Evolutionary conservation across 2,888 invertebrate species (phyloP).

Genomic region (Dioctria linearis): DNA sequence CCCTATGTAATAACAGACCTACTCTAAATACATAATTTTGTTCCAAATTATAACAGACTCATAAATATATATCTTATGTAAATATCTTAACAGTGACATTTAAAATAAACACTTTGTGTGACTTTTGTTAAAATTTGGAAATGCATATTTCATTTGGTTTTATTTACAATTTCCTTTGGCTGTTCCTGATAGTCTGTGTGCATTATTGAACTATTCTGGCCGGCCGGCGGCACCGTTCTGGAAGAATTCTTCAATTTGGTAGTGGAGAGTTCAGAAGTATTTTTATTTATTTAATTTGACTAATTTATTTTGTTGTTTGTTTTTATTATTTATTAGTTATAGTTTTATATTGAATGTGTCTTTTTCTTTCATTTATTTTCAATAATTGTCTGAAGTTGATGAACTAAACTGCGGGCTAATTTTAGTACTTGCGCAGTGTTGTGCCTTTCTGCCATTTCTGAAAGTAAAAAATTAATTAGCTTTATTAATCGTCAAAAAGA

Average conservation of each 20-base stretch:
- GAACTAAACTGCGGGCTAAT: slow-evolving; percentile 88
- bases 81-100: slow-evolving; percentile 39
- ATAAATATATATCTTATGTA: slow-evolving; percentile 32
- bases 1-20: neutral
- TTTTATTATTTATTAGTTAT: slow-evolving; percentile 12
- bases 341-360: neutral
- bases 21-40: neutral
- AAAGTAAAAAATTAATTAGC: slow-evolving; percentile 63
- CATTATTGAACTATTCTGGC: neutral
- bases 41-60: slow-evolving; percentile 29
- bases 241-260: no score
- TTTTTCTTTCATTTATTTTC: slow-evolving; percentile 83
- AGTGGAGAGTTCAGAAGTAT: neutral
- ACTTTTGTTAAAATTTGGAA: slow-evolving; percentile 4
- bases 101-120: slow-evolving; percentile 32
- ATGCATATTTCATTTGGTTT: neutral
- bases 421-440: slow-evolving; percentile 87
- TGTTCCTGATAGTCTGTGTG: neutral
- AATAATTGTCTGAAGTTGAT: slow-evolving; percentile 91
- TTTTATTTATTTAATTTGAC: neutral
- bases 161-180: neutral
- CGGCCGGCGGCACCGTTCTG: neutral
- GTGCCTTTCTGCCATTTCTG: slow-evolving; percentile 98
- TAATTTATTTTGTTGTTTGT: slow-evolving; percentile 21
- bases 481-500: no score